Conservation (phyloP, 2,888 invertebrate species). For the Drosophila fulvimacula region DNA sequence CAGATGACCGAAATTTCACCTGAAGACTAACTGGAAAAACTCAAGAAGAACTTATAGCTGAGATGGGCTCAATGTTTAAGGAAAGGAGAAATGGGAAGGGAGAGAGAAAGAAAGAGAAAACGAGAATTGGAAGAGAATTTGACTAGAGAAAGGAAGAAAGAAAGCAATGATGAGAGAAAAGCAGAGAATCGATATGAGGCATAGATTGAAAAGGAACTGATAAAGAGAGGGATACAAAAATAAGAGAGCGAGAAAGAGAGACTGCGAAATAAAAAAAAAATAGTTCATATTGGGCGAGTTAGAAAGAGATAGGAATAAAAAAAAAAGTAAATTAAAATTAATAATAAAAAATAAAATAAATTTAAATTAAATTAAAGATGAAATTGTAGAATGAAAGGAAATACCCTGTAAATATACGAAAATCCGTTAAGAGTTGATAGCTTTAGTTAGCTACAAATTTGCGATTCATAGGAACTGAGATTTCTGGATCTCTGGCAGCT, state of each 20-base stretch:
- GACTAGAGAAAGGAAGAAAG: background rate
- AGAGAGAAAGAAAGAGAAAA: background rate
- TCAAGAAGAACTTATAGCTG: background rate
- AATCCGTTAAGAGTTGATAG: background rate
- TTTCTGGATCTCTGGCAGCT: background rate
- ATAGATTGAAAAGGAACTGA: too few species aligned
- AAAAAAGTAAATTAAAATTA: too few species aligned
- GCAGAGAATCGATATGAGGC: too few species aligned
- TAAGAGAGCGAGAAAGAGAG: background rate
- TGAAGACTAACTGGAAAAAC: background rate
- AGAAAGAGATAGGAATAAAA: too few species aligned
- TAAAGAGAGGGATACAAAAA: background rate
- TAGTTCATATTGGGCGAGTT: too few species aligned
- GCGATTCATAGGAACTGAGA: too few species aligned
- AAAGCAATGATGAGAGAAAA: background rate
- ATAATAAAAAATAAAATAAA: too few species aligned
- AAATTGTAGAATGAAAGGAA: background rate
- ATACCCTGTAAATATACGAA: background rate
- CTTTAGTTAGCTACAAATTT: too few species aligned
- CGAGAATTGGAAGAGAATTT: too few species aligned
- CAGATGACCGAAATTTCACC: background rate
- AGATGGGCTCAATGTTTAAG: background rate
- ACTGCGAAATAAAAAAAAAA: too few species aligned
- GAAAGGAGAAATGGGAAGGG: too few species aligned
- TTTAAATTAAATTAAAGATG: too few species aligned